Evolutionary conservation across 2,797 vertebrate species (phyloP).

Genomic region (Myotis myotis): DNA sequence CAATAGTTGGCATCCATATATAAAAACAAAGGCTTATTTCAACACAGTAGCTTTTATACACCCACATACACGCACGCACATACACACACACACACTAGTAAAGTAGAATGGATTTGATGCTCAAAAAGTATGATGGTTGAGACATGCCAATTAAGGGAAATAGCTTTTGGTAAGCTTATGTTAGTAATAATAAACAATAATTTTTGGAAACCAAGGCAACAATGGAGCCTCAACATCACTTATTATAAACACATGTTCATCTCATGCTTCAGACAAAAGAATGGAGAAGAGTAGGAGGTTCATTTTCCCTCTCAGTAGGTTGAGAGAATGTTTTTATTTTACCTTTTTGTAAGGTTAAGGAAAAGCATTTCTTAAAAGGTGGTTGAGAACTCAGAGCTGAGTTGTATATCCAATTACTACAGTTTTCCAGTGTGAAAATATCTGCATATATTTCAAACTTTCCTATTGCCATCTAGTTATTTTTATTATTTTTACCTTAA

Average conservation of each 20-base stretch:
- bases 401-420: not conserved
- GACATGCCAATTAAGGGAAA: conserved; percentile 22
- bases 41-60: not conserved
- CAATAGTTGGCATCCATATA: not conserved
- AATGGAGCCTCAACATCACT: not conserved
- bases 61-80: not conserved
- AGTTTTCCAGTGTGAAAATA: not conserved
- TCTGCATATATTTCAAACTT: not conserved
- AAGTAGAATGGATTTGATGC: not conserved
- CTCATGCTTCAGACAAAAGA: not conserved
- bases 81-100: not conserved
- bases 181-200: conserved; percentile 24
- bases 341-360: not conserved
- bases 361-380: not conserved
- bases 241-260: not conserved
- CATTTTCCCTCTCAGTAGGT: not conserved
- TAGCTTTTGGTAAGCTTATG: not conserved
- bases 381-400: not conserved
- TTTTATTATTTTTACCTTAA: not conserved
- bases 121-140: conserved; percentile 9
- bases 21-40: conserved; percentile 35
- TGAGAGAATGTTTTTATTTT: not conserved
- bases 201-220: not conserved
- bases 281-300: not conserved
- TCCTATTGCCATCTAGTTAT: not conserved